Conservation (phyloP, 2,797 vertebrate species). For the Netta rufina region DNA sequence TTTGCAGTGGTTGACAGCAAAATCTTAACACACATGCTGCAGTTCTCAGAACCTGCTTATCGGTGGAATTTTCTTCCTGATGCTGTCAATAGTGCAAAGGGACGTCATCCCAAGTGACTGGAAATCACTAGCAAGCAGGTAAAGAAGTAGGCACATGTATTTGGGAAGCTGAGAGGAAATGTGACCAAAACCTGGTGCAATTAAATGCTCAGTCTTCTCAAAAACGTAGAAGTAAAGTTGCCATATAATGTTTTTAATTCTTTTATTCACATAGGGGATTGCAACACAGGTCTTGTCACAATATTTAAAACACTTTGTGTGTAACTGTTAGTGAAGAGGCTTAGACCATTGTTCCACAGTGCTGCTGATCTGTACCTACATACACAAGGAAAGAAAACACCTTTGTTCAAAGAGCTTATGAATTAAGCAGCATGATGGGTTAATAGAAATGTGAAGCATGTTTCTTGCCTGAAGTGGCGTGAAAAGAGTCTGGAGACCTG, state of each 20-base stretch:
- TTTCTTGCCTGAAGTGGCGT: not conserved
- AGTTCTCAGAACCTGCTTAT: not conserved
- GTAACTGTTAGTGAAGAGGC: not conserved
- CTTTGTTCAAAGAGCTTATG: not conserved
- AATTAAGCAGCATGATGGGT: fast-evolving
- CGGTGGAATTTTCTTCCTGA: not conserved
- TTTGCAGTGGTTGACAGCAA: not conserved
- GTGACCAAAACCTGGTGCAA: not conserved
- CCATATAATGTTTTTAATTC: not conserved
- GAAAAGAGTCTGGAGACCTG: not conserved
- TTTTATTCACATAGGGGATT: not conserved
- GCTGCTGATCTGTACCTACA: not conserved
- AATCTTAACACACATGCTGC: fast-evolving
- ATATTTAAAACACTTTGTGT: not conserved
- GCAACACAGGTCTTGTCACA: not conserved
- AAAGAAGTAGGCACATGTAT: not conserved
- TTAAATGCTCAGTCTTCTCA: not conserved
- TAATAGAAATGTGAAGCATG: not conserved
- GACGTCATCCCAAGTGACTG: not conserved
- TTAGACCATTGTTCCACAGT: not conserved
- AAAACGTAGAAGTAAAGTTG: not conserved
- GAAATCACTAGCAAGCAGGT: not conserved
- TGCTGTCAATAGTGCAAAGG: not conserved
- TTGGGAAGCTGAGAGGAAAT: not conserved
- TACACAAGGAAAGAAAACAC: not conserved